These are phyloP conservation scores for Bugulina stolonifera DNA, from an alignment of 2,888 invertebrate genomes.

Conservation along the genomic window DNA sequence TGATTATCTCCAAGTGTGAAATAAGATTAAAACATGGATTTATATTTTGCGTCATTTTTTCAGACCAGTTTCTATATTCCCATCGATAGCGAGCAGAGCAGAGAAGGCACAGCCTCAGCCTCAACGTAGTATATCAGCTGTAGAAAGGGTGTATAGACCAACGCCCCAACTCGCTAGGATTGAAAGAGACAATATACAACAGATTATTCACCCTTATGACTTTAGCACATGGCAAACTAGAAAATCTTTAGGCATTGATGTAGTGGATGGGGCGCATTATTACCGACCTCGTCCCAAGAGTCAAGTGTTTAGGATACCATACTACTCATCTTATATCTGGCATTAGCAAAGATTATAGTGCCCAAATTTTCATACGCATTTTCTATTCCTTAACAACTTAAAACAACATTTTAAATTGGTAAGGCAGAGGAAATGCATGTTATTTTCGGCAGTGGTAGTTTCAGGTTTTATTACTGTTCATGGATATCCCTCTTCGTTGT, in stretches of 20 bases:
- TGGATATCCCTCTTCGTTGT: too few relatives aligned
- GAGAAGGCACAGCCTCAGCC: neutral
- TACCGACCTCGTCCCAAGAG: neutral
- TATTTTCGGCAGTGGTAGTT: too few relatives aligned
- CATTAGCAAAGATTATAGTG: neutral
- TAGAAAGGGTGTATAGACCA: neutral
- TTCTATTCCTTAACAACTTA: too few relatives aligned
- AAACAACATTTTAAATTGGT: too few relatives aligned
- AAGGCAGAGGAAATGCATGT: too few relatives aligned
- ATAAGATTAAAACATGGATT: too few relatives aligned
- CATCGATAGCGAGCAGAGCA: neutral
- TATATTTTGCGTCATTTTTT: neutral
- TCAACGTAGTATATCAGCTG: neutral
- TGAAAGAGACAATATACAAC: conserved; percentile 24
- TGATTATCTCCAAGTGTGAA: too few relatives aligned
- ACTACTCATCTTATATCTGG: conserved; percentile 21
- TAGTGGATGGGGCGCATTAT: neutral
- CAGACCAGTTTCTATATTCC: conserved; percentile 19
- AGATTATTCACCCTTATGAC: conserved; percentile 19
- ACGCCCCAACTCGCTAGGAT: neutral
- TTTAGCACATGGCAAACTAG: conserved; percentile 23
- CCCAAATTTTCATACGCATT: too few relatives aligned
- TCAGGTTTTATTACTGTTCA: too few relatives aligned
- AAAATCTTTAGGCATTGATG: conserved; percentile 20
- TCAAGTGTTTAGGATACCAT: conserved; percentile 9